Evolutionary conservation across 2,113 vertebrate species (phyloP).

Genomic region (Triplophysa tibetana): DNA sequence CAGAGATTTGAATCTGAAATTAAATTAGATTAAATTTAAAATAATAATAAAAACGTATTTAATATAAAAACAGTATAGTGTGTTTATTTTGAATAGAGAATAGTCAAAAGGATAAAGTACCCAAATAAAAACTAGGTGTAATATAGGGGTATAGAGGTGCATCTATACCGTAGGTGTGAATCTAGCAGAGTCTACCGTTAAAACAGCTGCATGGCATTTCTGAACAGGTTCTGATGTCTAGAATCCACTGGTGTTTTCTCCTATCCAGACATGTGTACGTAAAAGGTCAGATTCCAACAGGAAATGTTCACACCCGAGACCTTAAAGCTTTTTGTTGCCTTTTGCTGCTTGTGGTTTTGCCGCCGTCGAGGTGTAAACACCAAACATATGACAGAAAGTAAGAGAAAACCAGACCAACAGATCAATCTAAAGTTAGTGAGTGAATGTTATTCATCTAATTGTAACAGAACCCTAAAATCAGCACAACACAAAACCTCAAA

Average conservation of each 20-base stretch:
- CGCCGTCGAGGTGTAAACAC: conserved; percentile 61
- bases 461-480: not conserved
- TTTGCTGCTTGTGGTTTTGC: conserved; percentile 59
- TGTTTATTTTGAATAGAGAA: too few relatives aligned
- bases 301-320: conserved; percentile 52
- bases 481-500: too few relatives aligned
- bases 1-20: too few relatives aligned
- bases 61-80: too few relatives aligned
- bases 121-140: too few relatives aligned
- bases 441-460: not conserved
- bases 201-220: not conserved
- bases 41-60: too few relatives aligned
- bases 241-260: conserved; percentile 12
- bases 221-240: not conserved
- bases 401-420: not conserved
- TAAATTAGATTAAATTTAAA: too few relatives aligned
- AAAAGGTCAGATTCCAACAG: conserved; percentile 67
- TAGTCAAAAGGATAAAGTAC: too few relatives aligned
- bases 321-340: conserved; percentile 60
- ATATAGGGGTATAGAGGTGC: too few relatives aligned
- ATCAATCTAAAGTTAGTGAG: not conserved
- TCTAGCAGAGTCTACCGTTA: too few relatives aligned
- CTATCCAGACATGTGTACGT: conserved; percentile 52
- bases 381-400: conserved; percentile 46
- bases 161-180: too few relatives aligned